Percentiles rank a stretch among this genome's conserved stretches.
phyloP scores from a whole-genome alignment of 2,797 vertebrate species.

The Antennarius maculatus region DNA sequence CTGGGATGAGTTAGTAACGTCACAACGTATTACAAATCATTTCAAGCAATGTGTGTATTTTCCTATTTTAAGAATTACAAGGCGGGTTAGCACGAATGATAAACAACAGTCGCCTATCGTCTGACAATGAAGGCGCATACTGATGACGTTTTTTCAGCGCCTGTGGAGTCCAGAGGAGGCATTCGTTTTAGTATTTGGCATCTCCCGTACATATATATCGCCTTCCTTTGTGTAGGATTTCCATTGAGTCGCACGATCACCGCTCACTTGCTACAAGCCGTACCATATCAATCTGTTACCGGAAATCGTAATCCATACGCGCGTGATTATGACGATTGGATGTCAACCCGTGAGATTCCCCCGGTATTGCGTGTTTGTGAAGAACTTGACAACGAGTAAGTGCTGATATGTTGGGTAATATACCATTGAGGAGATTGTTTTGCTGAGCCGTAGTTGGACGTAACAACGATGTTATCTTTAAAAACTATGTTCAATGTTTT shows the following conservation, averaged over 20 bases:
- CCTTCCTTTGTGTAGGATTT: rapidly evolving
- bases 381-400: conserved; percentile 47
- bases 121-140: conserved; percentile 76
- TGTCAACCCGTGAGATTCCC: conserved; percentile 11
- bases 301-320: not conserved
- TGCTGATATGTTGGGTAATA: not conserved
- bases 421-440: not conserved
- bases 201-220: not conserved
- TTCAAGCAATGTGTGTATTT: not conserved
- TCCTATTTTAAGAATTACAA: conserved; percentile 1
- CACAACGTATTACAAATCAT: conserved; percentile 49
- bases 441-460: rapidly evolving
- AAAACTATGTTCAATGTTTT: not conserved
- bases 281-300: rapidly evolving
- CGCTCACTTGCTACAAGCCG: not conserved
- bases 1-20: conserved; percentile 45
- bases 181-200: conserved; percentile 16
- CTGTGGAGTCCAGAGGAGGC: not conserved
- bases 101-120: conserved; percentile 27
- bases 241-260: rapidly evolving
- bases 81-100: conserved; percentile 17
- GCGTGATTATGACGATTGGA: conserved; percentile 53
- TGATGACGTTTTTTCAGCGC: conserved; percentile 59
- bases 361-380: conserved; percentile 25
- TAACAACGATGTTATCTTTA: not conserved